These are phyloP conservation scores for Leucozona laternaria DNA, from an alignment of 2,888 invertebrate species.

Conservation along the genomic window DNA sequence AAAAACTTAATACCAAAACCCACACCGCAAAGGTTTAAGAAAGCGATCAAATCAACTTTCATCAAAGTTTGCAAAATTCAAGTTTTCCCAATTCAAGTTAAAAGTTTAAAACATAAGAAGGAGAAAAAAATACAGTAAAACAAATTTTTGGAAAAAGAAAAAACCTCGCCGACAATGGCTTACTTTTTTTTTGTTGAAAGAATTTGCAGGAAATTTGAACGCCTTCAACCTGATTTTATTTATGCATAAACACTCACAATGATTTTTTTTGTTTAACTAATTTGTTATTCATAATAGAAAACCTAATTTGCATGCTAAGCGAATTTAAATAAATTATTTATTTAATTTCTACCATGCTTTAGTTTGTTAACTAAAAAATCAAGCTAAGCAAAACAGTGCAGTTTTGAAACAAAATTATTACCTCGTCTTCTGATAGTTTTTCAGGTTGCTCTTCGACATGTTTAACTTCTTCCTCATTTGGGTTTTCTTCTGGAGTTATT, in stretches of 20 bases:
- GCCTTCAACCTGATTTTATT: conserved; percentile 60
- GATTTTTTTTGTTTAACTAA: conserved; percentile 1
- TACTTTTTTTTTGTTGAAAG: conserved; percentile 79
- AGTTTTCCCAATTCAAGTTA: conserved; percentile 28
- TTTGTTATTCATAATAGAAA: conserved; percentile 20
- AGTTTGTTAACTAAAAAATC: conserved; percentile 16
- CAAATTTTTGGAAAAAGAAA: conserved; percentile 76
- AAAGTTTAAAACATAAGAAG: not conserved
- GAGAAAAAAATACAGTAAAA: conserved; percentile 19
- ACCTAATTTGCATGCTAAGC: conserved; percentile 20
- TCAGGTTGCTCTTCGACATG: conserved; percentile 17
- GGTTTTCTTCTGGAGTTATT: conserved; percentile 48
- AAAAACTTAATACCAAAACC: conserved; percentile 52
- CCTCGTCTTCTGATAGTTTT: conserved; percentile 47
- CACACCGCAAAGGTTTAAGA: conserved; percentile 65
- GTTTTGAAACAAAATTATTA: conserved; percentile 11
- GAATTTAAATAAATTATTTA: conserved; percentile 4
- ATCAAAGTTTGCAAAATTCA: conserved; percentile 5
- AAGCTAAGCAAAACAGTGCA: conserved; percentile 71
- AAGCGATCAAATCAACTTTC: conserved; percentile 74
- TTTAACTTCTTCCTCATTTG: conserved; percentile 5
- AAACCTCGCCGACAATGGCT: conserved; percentile 83
- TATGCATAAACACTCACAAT: conserved; percentile 45
- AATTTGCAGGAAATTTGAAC: conserved; percentile 66
- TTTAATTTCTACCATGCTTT: conserved; percentile 33